phyloP scores from a whole-genome alignment of 2,113 vertebrate genomes.

The Bujurquina vittata region DNA sequence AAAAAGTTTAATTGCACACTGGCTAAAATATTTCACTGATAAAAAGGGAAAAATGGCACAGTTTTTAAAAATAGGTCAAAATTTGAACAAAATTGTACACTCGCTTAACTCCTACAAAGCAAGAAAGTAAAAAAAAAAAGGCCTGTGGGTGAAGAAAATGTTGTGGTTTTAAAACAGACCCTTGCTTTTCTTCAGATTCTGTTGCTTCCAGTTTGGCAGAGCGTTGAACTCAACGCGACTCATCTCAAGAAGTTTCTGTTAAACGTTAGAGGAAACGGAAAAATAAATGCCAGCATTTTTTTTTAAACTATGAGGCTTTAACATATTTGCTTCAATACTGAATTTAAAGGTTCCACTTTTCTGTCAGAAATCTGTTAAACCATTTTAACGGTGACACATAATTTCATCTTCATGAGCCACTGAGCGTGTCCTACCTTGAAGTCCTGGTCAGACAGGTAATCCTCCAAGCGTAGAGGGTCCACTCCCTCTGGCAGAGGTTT shows the following conservation, averaged over 20 bases:
- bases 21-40: slow-evolving; percentile 49
- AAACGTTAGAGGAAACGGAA: not conserved
- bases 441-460: slow-evolving; percentile 83
- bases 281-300: not conserved
- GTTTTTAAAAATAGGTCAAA: slow-evolving; percentile 41
- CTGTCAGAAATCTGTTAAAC: not conserved
- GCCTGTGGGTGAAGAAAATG: slow-evolving; percentile 23
- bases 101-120: slow-evolving; percentile 49
- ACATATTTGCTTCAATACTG: not conserved
- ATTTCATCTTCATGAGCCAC: not conserved
- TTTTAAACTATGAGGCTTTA: not conserved
- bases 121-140: slow-evolving; percentile 2
- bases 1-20: slow-evolving; percentile 67
- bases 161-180: slow-evolving; percentile 77
- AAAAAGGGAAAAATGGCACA: slow-evolving; percentile 21
- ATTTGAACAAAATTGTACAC: slow-evolving; percentile 68
- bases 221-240: slow-evolving; percentile 80
- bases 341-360: not conserved
- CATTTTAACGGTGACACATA: not conserved
- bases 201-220: slow-evolving; percentile 84
- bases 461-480: slow-evolving; percentile 82
- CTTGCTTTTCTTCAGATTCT: slow-evolving; percentile 84
- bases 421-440: slow-evolving; percentile 75
- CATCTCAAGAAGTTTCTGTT: slow-evolving; percentile 80
- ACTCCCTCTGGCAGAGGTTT: slow-evolving; percentile 83